Conservation (phyloP, 2,797 vertebrate genomes). For the Sandelia bainsii region DNA sequence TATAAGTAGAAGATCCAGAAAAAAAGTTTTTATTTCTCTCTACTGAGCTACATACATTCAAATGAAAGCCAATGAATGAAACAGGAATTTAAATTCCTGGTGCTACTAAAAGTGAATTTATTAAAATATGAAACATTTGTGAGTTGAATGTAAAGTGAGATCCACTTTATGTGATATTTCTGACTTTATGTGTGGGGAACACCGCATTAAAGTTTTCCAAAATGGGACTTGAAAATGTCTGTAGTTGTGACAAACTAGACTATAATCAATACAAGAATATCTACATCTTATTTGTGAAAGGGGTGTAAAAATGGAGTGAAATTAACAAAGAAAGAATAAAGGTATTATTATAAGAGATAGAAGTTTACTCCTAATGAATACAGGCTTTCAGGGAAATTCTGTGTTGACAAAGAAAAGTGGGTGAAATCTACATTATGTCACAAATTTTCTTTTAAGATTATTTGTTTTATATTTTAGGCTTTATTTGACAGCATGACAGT, state of each 20-base stretch:
- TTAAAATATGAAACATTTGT: background rate
- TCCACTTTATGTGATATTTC: constrained; percentile 36
- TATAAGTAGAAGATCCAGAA: constrained; percentile 13
- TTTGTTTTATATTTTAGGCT: too few relatives aligned
- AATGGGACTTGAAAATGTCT: constrained; percentile 22
- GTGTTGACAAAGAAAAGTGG: background rate
- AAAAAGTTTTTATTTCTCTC: constrained; percentile 13
- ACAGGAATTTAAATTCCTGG: constrained; percentile 24
- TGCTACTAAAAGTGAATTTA: constrained; percentile 20
- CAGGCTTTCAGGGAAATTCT: constrained; percentile 22
- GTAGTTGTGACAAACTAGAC: constrained; percentile 5
- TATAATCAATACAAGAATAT: constrained; percentile 18
- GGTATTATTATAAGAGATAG: constrained; percentile 21
- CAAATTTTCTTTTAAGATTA: too few relatives aligned
- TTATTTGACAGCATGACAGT: too few relatives aligned
- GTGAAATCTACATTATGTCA: constrained; percentile 43
- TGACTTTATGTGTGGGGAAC: constrained; percentile 1
- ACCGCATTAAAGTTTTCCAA: constrained; percentile 18
- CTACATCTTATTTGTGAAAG: constrained; percentile 10
- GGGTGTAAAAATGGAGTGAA: background rate
- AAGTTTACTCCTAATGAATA: constrained; percentile 10
- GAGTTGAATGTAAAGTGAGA: constrained; percentile 32
- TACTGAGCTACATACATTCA: constrained; percentile 23
- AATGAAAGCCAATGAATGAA: constrained; percentile 43
- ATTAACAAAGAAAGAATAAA: background rate